Evolutionary conservation across 1,140 invertebrate species (phyloP).

Genomic region (Pogonognathellus flavescens): DNA sequence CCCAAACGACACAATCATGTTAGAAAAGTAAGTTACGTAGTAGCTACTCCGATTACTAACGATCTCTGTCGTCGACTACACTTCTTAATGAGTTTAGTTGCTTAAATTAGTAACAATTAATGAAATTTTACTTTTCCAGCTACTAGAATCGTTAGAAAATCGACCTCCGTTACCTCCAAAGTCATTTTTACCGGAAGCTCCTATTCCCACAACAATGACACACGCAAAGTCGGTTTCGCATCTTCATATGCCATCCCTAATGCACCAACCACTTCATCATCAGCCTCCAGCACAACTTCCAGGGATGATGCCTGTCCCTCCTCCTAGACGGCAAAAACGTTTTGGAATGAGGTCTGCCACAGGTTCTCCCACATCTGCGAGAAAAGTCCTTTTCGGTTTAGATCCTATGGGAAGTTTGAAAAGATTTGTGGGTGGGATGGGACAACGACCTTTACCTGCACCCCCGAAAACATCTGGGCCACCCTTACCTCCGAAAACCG

Average conservation of each 20-base stretch:
- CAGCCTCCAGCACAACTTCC: slow-evolving; percentile 52
- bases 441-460: slow-evolving; percentile 71
- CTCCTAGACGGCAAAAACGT: slow-evolving; percentile 82
- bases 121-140: slow-evolving; percentile 38
- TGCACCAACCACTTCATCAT: slow-evolving; percentile 31
- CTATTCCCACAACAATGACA: neutral
- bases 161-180: slow-evolving; percentile 86
- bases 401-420: slow-evolving; percentile 72
- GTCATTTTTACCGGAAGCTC: slow-evolving; percentile 50
- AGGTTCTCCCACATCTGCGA: slow-evolving; percentile 66
- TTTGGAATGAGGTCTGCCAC: slow-evolving; percentile 66
- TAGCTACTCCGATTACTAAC: too few relatives aligned
- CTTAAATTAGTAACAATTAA: neutral
- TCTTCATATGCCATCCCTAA: slow-evolving; percentile 16
- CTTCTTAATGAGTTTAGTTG: too few relatives aligned
- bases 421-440: slow-evolving; percentile 70
- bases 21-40: slow-evolving; percentile 77
- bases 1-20: slow-evolving; percentile 86
- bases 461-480: slow-evolving; percentile 68
- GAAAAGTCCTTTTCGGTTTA: slow-evolving; percentile 69
- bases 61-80: too few relatives aligned
- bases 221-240: neutral
- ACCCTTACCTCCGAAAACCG: slow-evolving; percentile 59
- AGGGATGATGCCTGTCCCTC: slow-evolving; percentile 81
- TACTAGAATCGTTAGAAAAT: slow-evolving; percentile 67